Conservation (phyloP, 2,797 vertebrate genomes). For the Taeniopygia guttata region DNA sequence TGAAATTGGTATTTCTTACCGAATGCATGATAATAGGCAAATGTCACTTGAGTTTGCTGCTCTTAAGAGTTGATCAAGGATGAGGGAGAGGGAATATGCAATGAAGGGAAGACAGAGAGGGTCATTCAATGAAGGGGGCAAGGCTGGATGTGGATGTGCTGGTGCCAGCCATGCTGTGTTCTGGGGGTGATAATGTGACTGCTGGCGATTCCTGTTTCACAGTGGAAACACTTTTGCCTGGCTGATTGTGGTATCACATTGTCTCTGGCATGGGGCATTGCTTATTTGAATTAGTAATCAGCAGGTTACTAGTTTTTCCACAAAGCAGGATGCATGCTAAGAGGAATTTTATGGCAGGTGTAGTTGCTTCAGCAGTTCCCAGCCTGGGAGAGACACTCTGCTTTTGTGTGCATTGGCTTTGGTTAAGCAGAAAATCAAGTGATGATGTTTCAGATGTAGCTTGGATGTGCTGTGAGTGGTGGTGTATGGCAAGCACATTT, state of each 20-base stretch:
- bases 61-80: no score
- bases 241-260: not conserved
- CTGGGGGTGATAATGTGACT: not conserved
- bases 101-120: no score
- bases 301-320: not conserved
- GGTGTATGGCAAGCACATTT: no score
- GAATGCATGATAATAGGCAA: no score
- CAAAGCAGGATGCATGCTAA: not conserved
- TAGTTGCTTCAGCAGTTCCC: not conserved
- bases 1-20: no score
- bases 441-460: not conserved
- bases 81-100: no score
- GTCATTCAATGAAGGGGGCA: not conserved
- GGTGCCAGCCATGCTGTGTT: not conserved
- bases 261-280: not conserved
- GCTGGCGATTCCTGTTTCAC: not conserved
- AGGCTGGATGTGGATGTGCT: not conserved
- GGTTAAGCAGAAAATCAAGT: not conserved
- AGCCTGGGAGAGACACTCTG: not conserved
- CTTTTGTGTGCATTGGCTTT: not conserved
- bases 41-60: no score
- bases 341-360: not conserved
- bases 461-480: not conserved
- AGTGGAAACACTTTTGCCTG: not conserved
- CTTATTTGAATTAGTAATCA: not conserved